These are phyloP conservation scores for Scalopus aquaticus DNA, from an alignment of 2,113 vertebrate genomes.

Conservation along the genomic window DNA sequence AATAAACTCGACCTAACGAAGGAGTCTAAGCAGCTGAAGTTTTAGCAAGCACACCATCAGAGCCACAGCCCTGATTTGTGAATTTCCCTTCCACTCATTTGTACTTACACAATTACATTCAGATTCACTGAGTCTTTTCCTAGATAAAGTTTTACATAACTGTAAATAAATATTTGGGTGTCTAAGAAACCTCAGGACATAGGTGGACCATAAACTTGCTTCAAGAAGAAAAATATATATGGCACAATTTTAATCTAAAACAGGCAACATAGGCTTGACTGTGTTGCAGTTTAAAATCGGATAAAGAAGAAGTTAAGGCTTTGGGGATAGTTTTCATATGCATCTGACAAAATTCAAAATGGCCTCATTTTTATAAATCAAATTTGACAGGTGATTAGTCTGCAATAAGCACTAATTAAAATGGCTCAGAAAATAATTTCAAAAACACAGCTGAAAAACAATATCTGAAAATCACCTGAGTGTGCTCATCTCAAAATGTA, in stretches of 20 bases:
- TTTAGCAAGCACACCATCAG: background rate
- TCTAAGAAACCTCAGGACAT: background rate
- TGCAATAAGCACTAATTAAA: slow-evolving; percentile 46
- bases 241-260: background rate
- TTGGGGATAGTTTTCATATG: background rate
- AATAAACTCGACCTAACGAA: background rate
- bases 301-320: slow-evolving; percentile 17
- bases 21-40: background rate
- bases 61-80: background rate
- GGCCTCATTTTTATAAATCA: slow-evolving; percentile 7
- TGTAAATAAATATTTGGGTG: background rate
- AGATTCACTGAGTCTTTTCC: background rate
- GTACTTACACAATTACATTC: background rate
- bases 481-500: slow-evolving; percentile 13
- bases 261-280: background rate
- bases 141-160: background rate
- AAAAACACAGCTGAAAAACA: slow-evolving; percentile 25
- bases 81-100: background rate
- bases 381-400: slow-evolving; percentile 41
- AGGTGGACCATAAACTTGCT: background rate
- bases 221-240: background rate
- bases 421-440: background rate
- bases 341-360: background rate
- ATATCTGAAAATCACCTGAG: slow-evolving; percentile 5
- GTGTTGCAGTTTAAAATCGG: background rate